Evolutionary conservation across 2,113 vertebrate genomes (phyloP), one percentile per base, ranked within the genome.

Genomic region (Heteronetta atricapilla): DNA sequence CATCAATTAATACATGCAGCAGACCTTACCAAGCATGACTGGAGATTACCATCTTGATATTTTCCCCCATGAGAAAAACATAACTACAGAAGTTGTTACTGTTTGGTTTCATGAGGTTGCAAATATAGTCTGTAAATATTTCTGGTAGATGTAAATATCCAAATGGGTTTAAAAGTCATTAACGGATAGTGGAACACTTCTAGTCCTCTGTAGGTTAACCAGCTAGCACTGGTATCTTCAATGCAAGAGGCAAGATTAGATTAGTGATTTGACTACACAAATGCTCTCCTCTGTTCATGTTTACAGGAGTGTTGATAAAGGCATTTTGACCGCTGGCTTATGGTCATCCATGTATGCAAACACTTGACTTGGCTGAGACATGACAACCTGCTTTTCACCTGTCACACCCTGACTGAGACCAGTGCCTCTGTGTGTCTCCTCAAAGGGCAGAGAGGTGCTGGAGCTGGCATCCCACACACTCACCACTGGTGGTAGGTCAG

Each of bases 401-500:
- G 6, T 17, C 33, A 50, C 14, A 13, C 15, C 38, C n/a, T 2
- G 18, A 3, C 7, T 48, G 11, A 63, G 26, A 63, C 12, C 15
- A 26, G 13, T 21, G 21, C 17, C 2, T 74, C 25, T 1, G 0
- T 25, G 9, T 21, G 20, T 40, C 12, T 46, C 11, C 22, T 28
- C 8, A 4, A 14, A 6, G 8, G 11, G 15, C 70, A 73, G 26
- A 67, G 10, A 64, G 13, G 7, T 23, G 38, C 8, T 33, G 55
- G 58, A 74, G 3, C 23, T 23, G 46, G 4, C 9, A 20, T 1
- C 2, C 4, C 52, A 89, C 70, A 87, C 13, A 33, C 6, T 8
- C 0, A 20, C 40, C 17, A 8, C 62, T 11, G 0, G 11, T 4
- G 14, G 8, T 18, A 33, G 13, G 10, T 20, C 16, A 29, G 6